Base-by-base conservation (phyloP, 2,113 vertebrate genomes). In the Himantopus leucocephalus region DNA sequence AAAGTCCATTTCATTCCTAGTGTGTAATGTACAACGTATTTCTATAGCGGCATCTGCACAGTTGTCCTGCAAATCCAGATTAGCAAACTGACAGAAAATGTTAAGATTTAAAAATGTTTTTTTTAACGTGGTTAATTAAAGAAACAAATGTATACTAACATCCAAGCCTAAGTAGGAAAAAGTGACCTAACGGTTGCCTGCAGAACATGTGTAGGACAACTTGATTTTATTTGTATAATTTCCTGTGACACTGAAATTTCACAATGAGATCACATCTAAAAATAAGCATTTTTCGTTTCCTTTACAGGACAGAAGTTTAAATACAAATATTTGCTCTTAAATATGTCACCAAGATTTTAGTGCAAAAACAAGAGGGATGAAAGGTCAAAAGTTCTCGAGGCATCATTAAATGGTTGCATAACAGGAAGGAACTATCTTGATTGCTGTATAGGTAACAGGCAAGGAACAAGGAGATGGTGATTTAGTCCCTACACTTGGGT, bases 231-330 rank as follows among this genome's bases (percentile, higher is more conserved):
- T 94, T 94, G 64, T 94, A 50, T 89, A 27, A 91, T 89, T 97
- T 95, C 89, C 95, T 85, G 76, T 63, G 53, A 92, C 83, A 82
- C n/a, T 92, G 89, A 91, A 91, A 95, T 88, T 82, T 81, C 89
- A 77, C 81, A 87, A 66, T 92, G 80, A 96, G 79, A 92, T 96
- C 83, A 92, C 70, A 91, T 78, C 95, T 94, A 75, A 94, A 92
- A 97, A 94, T 84, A 92, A 80, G 52, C 20, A 80, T 81, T 93
- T 94, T 95, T 94, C 64, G 68, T 94, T 96, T 97, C 91, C 91
- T 94, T 92, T 92, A 58, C 52, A 85, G 53, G 58, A 89, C 30
- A 82, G 56, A 92, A 48, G 35, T 89, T 92, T 89, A 89, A 91
- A 92, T 68, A 82, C 35, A 95, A 85, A 81, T 85, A 91, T 56